These are phyloP conservation scores for Oceanodroma tethys DNA, from an alignment of 2,113 vertebrate genomes.

Conservation along the genomic window DNA sequence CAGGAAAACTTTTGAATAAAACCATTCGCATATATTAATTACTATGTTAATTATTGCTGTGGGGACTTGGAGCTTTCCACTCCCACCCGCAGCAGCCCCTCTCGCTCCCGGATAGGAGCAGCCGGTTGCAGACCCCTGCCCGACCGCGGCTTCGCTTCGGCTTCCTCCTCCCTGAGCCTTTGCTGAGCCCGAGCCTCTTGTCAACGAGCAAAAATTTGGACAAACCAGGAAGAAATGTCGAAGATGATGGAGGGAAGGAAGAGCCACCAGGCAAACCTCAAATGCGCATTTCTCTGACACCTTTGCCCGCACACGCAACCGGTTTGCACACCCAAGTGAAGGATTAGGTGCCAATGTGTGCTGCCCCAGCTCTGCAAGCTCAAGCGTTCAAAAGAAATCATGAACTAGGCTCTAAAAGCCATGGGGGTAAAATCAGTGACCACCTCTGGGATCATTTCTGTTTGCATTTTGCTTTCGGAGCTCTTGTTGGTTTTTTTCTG, in stretches of 20 bases:
- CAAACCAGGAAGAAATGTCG: fast-evolving
- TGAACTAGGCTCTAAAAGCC: background rate
- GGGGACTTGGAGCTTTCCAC: background rate
- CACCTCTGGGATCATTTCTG: background rate
- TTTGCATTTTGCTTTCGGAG: background rate
- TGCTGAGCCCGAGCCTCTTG: background rate
- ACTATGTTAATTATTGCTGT: background rate
- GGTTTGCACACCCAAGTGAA: fast-evolving
- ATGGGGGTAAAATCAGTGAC: background rate
- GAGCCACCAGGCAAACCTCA: background rate
- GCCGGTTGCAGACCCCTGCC: background rate
- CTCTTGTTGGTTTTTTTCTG: background rate
- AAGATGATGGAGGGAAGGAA: background rate
- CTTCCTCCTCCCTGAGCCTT: background rate
- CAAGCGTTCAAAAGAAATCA: background rate
- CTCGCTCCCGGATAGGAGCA: background rate
- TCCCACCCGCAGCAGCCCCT: background rate
- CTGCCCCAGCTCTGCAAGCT: no score
- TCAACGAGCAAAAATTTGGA: background rate
- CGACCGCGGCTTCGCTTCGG: fast-evolving
- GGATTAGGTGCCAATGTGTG: fast-evolving
- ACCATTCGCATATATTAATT: background rate
- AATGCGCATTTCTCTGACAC: fast-evolving
- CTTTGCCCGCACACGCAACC: fast-evolving
- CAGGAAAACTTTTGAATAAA: background rate